phyloP scores from a whole-genome alignment of 92 coral and sea anemone genomes.

The Anthopleura xanthogrammica region DNA sequence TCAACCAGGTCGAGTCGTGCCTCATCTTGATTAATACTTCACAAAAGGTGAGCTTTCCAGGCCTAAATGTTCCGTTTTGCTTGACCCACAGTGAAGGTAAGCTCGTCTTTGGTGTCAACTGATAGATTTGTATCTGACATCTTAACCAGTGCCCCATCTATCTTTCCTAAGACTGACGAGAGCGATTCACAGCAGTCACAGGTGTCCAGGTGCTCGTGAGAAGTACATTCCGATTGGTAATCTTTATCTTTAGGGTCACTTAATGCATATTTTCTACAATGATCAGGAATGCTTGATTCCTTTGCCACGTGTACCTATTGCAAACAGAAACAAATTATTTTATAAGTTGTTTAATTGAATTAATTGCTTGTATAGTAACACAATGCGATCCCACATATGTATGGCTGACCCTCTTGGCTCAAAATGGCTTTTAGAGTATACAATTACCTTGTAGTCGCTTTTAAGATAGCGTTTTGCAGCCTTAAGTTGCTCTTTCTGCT shows the following conservation, averaged over 20 bases:
- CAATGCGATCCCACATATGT: too few relatives aligned
- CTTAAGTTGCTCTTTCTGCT: slow-evolving; percentile 2
- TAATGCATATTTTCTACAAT: slow-evolving; percentile 58
- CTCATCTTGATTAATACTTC: slow-evolving; percentile 57
- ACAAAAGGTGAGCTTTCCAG: slow-evolving; percentile 66
- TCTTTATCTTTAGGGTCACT: slow-evolving; percentile 52
- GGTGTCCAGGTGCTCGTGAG: slow-evolving; percentile 46
- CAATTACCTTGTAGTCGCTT: too few relatives aligned
- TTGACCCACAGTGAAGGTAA: slow-evolving; percentile 19
- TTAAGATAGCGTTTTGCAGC: too few relatives aligned
- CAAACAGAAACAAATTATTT: slow-evolving; percentile 3
- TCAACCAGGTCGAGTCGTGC: slow-evolving; percentile 35
- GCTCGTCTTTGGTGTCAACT: slow-evolving; percentile 42
- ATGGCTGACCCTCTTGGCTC: too few relatives aligned
- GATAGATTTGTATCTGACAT: slow-evolving; percentile 18
- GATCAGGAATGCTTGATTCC: slow-evolving; percentile 47
- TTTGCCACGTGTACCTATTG: slow-evolving; percentile 59
- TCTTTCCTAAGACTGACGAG: slow-evolving; percentile 34
- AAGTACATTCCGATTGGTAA: slow-evolving; percentile 37
- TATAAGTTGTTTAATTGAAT: too few relatives aligned
- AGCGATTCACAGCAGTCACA: slow-evolving; percentile 53
- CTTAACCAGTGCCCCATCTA: slow-evolving; percentile 42
- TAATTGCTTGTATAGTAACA: too few relatives aligned
- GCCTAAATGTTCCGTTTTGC: slow-evolving; percentile 47
- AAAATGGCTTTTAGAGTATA: too few relatives aligned